Base-by-base conservation (phyloP, 1,140 invertebrate species). In the Neocloeon triangulifer region DNA sequence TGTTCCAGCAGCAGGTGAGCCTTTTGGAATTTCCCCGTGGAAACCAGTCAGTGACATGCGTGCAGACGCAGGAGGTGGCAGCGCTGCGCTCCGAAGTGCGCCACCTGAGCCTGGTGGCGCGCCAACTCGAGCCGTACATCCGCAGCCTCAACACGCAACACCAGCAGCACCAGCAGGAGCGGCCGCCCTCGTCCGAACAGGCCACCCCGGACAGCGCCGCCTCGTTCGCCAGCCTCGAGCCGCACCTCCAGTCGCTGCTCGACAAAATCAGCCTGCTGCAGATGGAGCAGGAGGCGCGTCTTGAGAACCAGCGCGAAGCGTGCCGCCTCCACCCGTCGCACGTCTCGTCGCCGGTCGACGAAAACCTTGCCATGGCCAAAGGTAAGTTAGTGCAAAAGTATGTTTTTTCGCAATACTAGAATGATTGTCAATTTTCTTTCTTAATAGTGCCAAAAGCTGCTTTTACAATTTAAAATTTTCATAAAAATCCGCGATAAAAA, bases 1-100 rank as follows among this genome's bases (percentile, higher is more conserved):
- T 73, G 22, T 68, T 68, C 40, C 62, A 66, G 40, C 56, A 62
- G 19, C 64, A 66, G 56, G 64, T 63, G 41, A 34, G n/a, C n/a
- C n/a, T n/a, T n/a, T n/a, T n/a, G 42, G 28, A 1, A 19, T 20
- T 10, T 7, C 8, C 12, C 8, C 12, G 22, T 37, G 8, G 25
- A 13, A 37, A 29, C 19, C 26, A 5, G 23, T 27, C 23, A 29
- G 14, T 33, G 9, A 44, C 43, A 31, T 42, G 43, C 37, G 51
- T 47, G 13, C 55, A 73, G 60, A 65, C 69, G 50, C 67, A 68
- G 33, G 69, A 74, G 43, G 64, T 74, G 18, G 48, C 66, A 25
- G 61, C 61, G 13, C 44, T 73, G 33, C 56, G 62, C 25, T 63
- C 61, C 35, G 69, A 74, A 47, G 60, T 71, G 37, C 72, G 72